Conservation (phyloP, 37 sponge, comb jelly and placozoan genomes). For the Mnemiopsis leidyi region DNA sequence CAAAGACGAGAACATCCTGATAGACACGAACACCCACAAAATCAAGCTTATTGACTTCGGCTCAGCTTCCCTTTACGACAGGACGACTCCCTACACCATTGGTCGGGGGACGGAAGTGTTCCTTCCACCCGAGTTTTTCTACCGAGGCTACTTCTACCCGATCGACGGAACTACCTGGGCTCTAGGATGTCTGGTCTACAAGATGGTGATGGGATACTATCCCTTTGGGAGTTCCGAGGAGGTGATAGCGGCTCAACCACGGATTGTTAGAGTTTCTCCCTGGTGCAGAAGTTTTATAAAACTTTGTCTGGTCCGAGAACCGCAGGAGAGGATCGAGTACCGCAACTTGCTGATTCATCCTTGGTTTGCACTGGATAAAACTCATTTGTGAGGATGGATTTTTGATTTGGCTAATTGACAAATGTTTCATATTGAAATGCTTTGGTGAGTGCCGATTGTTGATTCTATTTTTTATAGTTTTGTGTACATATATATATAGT, state of each 20-base stretch:
- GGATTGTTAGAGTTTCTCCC: slow-evolving; percentile 19
- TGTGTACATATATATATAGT: not conserved
- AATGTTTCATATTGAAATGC: slow-evolving; percentile 50
- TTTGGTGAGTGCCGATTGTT: not conserved
- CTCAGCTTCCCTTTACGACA: slow-evolving; percentile 37
- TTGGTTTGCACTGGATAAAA: slow-evolving; percentile 2
- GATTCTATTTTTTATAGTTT: not conserved
- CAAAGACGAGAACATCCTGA: slow-evolving; percentile 59
- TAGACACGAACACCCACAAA: not conserved
- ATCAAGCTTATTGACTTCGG: slow-evolving; percentile 25
- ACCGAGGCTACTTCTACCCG: slow-evolving; percentile 24
- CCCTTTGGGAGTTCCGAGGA: not conserved
- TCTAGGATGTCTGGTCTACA: slow-evolving; percentile 40
- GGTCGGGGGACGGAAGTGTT: not conserved
- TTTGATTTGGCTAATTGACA: not conserved
- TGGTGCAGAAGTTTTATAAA: not conserved
- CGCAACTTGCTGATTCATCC: not conserved
- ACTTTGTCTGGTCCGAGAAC: not conserved
- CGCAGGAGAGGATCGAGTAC: not conserved
- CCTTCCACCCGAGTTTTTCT: slow-evolving; percentile 38
- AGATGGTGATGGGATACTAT: slow-evolving; percentile 41
- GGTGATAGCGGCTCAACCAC: not conserved
- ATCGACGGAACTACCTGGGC: slow-evolving; percentile 32
- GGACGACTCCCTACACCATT: not conserved
- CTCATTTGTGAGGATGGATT: not conserved